phyloP scores from a whole-genome alignment of 2,888 invertebrate species.

The Craniophora ligustri region DNA sequence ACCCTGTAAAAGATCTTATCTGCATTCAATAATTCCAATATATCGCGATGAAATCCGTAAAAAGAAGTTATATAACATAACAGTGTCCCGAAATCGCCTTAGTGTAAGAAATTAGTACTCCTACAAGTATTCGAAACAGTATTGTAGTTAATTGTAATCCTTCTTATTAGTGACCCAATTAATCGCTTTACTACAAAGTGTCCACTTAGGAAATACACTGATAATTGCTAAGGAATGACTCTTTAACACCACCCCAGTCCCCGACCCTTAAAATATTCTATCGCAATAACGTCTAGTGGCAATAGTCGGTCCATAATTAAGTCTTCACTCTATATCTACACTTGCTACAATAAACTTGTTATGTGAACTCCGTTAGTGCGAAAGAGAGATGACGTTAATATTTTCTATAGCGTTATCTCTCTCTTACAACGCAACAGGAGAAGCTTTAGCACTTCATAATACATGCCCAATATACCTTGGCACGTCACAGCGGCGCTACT shows the following conservation, averaged over 20 bases:
- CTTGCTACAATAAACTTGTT: constrained; percentile 18
- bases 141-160: too few species aligned
- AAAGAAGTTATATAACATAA: too few species aligned
- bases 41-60: too few species aligned
- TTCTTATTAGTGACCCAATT: background rate
- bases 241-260: background rate
- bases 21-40: too few species aligned
- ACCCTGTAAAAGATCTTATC: too few species aligned
- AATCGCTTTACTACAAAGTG: background rate
- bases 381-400: background rate
- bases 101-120: too few species aligned
- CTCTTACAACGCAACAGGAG: background rate
- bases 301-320: constrained; percentile 25
- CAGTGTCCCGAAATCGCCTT: too few species aligned
- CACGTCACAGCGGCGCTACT: background rate
- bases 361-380: background rate
- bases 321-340: constrained; percentile 18
- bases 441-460: background rate
- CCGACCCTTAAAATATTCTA: constrained; percentile 13
- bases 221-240: background rate
- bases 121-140: too few species aligned
- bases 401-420: background rate
- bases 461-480: background rate
- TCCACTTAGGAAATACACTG: background rate
- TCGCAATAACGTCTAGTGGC: constrained; percentile 4